Evolutionary conservation across 2,888 invertebrate species (phyloP).

Genomic region (Sminthurinus aureus): DNA sequence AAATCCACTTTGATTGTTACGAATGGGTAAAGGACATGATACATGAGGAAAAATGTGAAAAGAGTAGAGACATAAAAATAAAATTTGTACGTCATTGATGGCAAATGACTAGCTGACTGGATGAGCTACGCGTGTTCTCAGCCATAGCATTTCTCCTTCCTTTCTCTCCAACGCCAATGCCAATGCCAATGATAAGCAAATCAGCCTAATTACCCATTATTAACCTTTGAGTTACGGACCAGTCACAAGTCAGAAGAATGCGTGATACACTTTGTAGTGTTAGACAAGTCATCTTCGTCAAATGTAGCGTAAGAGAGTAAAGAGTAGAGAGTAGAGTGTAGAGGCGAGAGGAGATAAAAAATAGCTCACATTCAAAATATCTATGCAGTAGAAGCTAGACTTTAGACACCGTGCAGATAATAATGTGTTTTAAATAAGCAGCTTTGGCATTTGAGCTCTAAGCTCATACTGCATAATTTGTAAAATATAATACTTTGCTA

Average conservation of each 20-base stretch:
- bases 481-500: too few relatives aligned
- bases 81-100: background rate
- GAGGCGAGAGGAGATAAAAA: too few relatives aligned
- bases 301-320: background rate
- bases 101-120: background rate
- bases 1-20: too few relatives aligned
- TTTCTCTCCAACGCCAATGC: background rate
- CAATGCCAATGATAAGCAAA: background rate
- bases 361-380: too few relatives aligned
- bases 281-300: too few relatives aligned
- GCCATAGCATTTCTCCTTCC: background rate
- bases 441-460: too few relatives aligned
- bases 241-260: background rate
- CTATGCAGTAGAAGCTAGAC: too few relatives aligned
- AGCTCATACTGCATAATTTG: too few relatives aligned
- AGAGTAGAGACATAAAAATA: background rate
- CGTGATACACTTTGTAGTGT: background rate
- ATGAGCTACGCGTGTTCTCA: slow-evolving; percentile 9
- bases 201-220: background rate
- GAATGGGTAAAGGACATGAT: background rate
- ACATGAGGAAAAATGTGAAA: background rate
- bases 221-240: background rate
- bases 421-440: too few relatives aligned
- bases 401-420: too few relatives aligned
- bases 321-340: too few relatives aligned